Conservation (phyloP, 2,797 vertebrate species). For the Platalea minor region DNA sequence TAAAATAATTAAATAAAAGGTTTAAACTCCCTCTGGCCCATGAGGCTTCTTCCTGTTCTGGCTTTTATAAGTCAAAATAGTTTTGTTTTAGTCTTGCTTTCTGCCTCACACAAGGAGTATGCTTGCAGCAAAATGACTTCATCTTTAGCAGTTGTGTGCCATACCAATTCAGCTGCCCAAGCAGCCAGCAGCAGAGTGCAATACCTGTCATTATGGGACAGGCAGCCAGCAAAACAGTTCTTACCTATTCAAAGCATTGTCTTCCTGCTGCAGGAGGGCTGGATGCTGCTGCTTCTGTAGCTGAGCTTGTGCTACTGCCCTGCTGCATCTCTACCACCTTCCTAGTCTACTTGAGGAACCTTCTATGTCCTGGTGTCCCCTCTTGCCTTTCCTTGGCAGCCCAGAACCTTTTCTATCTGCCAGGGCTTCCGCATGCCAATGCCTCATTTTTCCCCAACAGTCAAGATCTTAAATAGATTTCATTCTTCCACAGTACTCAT, state of each 20-base stretch:
- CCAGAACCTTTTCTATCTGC: not conserved
- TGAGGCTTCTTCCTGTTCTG: not conserved
- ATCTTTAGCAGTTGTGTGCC: not conserved
- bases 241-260: not conserved
- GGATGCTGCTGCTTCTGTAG: not conserved
- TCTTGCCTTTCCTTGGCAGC: not conserved
- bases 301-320: not conserved
- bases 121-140: not conserved
- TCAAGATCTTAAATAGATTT: not conserved
- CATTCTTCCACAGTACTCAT: not conserved
- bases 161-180: not conserved
- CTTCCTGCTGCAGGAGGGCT: not conserved
- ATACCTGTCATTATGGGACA: not conserved
- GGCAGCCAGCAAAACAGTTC: not conserved
- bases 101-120: not conserved
- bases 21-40: not conserved
- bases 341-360: not conserved
- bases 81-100: not conserved
- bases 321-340: not conserved
- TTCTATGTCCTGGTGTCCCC: not conserved
- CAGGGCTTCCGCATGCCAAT: rapidly evolving
- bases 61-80: not conserved
- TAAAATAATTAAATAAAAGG: not conserved
- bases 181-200: not conserved
- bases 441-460: not conserved